Evolutionary conservation across 2,113 vertebrate genomes (phyloP).

Genomic region (Sigmodon hispidus): DNA sequence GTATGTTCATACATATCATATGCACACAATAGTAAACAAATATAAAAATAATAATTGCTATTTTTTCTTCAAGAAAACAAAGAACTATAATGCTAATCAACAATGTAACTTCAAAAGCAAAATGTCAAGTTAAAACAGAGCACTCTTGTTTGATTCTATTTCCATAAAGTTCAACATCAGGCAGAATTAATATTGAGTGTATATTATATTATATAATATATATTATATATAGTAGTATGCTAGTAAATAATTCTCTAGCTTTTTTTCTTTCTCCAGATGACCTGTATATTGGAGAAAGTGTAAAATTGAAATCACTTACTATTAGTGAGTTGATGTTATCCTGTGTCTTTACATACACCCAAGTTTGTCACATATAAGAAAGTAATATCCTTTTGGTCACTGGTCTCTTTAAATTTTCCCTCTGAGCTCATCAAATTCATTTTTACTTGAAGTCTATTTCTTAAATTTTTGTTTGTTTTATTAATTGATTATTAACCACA

Average conservation of each 20-base stretch:
- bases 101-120: constrained; percentile 22
- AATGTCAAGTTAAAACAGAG: neutral
- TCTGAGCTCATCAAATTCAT: neutral
- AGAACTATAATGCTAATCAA: neutral
- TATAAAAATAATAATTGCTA: neutral
- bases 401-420: neutral
- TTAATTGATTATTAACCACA: neutral
- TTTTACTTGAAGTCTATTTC: neutral
- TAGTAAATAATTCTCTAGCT: neutral
- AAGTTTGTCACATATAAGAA: neutral
- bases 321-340: neutral
- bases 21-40: neutral
- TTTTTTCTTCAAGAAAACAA: neutral
- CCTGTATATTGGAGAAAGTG: neutral
- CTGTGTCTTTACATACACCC: neutral
- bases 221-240: neutral
- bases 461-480: neutral
- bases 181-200: neutral
- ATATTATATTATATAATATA: no score
- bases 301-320: neutral
- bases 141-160: neutral
- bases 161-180: neutral
- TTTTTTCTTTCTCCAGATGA: neutral
- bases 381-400: neutral
- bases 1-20: neutral